phyloP scores from a whole-genome alignment of 2,797 vertebrate genomes.

The Tangara arthus region DNA sequence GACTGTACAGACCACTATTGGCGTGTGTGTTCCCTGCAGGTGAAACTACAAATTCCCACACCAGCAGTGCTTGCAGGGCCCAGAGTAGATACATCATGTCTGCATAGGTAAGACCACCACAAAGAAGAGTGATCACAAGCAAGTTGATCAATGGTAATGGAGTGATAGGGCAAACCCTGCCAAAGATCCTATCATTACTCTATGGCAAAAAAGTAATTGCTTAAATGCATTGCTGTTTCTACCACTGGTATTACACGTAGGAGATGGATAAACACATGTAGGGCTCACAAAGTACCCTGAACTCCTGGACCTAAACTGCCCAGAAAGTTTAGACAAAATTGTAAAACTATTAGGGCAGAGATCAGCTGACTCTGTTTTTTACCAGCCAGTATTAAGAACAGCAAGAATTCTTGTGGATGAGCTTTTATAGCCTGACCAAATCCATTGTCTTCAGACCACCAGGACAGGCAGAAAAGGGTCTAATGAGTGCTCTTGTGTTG shows the following conservation, averaged over 20 bases:
- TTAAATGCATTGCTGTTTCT: background rate
- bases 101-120: background rate
- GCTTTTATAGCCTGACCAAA: background rate
- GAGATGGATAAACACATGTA: background rate
- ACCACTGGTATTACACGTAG: background rate
- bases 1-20: rapidly evolving
- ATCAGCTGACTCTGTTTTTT: background rate
- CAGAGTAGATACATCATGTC: background rate
- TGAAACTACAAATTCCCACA: background rate
- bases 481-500: background rate
- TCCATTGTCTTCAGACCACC: background rate
- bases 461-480: background rate
- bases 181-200: background rate
- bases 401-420: background rate
- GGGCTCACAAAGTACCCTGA: background rate
- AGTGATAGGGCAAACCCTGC: background rate
- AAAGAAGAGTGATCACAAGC: background rate
- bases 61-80: rapidly evolving
- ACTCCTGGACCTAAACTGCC: background rate
- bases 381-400: background rate
- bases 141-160: background rate
- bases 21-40: rapidly evolving
- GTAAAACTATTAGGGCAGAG: background rate
- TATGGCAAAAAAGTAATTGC: background rate
- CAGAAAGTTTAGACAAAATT: background rate